Evolutionary conservation across 2,888 invertebrate genomes (phyloP).

Genomic region (Fragum fragum): DNA sequence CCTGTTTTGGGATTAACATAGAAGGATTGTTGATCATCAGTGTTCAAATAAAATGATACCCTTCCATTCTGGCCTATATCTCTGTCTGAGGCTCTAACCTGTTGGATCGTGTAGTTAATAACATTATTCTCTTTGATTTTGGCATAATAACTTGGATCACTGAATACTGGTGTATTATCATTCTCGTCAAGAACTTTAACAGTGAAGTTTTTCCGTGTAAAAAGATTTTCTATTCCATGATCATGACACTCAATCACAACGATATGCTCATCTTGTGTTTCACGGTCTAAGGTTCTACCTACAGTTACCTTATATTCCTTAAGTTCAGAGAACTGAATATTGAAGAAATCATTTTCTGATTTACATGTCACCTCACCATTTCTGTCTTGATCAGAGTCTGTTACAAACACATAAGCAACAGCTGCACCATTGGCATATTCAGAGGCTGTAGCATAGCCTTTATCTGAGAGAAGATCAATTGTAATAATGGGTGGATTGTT

Average conservation of each 20-base stretch:
- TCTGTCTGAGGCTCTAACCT: slow-evolving; percentile 74
- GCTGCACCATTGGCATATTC: slow-evolving; percentile 76
- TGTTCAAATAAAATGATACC: slow-evolving; percentile 68
- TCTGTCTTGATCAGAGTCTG: slow-evolving; percentile 76
- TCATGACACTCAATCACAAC: slow-evolving; percentile 72
- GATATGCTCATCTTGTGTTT: slow-evolving; percentile 61
- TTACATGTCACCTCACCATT: slow-evolving; percentile 79
- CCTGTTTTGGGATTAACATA: slow-evolving; percentile 76
- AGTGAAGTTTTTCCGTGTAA: slow-evolving; percentile 60
- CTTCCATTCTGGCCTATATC: slow-evolving; percentile 74
- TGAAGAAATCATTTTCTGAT: slow-evolving; percentile 68
- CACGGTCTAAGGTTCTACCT: slow-evolving; percentile 65
- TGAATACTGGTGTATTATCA: slow-evolving; percentile 95
- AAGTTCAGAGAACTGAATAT: slow-evolving; percentile 70
- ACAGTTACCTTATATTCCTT: slow-evolving; percentile 76
- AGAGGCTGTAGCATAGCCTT: slow-evolving; percentile 69
- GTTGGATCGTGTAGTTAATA: slow-evolving; percentile 67
- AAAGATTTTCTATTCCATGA: slow-evolving; percentile 68
- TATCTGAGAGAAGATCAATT: slow-evolving; percentile 72
- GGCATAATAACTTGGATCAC: slow-evolving; percentile 80
- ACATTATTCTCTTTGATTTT: slow-evolving; percentile 74
- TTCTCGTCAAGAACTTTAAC: slow-evolving; percentile 92
- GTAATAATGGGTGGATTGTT: slow-evolving; percentile 94
- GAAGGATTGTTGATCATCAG: slow-evolving; percentile 63
- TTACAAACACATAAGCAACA: slow-evolving; percentile 77